Evolutionary conservation across 1,140 invertebrate species (phyloP).

Genomic region (Bombus difficillimus): DNA sequence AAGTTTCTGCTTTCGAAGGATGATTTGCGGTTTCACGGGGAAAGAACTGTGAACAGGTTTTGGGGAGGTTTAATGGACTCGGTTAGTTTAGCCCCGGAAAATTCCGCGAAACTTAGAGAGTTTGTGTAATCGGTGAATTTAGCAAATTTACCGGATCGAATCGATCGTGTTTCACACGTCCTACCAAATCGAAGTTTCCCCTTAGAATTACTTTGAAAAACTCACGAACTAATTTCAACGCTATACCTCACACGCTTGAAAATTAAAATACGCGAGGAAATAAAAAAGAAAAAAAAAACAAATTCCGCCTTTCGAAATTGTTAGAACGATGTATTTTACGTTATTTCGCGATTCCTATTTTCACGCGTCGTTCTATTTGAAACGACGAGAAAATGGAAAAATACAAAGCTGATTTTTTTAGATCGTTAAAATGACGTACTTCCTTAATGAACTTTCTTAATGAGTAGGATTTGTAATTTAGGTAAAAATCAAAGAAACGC

Average conservation of each 20-base stretch:
- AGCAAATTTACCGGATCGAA: neutral
- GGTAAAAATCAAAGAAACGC: neutral
- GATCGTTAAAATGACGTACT: too few relatives aligned
- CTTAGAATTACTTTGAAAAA: neutral
- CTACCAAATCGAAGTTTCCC: neutral
- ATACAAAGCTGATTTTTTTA: too few relatives aligned
- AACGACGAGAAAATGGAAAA: too few relatives aligned
- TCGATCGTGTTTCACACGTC: neutral
- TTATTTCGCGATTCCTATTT: too few relatives aligned
- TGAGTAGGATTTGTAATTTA: neutral
- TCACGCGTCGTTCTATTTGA: too few relatives aligned
- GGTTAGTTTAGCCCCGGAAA: neutral
- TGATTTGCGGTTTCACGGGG: neutral
- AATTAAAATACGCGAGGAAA: neutral
- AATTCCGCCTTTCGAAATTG: too few relatives aligned
- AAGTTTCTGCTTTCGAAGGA: conserved; percentile 1
- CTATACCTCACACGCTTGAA: neutral
- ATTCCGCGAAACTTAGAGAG: conserved; percentile 4
- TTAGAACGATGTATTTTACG: too few relatives aligned
- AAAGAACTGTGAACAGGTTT: conserved; percentile 21
- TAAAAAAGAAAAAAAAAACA: too few relatives aligned
- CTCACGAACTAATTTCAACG: neutral
- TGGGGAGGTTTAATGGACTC: conserved; percentile 8
- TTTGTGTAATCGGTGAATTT: conserved; percentile 30
- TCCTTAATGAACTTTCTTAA: too few relatives aligned